Evolutionary conservation across 2,113 vertebrate species (phyloP).

Genomic region (Tragelaphus imberbis): DNA sequence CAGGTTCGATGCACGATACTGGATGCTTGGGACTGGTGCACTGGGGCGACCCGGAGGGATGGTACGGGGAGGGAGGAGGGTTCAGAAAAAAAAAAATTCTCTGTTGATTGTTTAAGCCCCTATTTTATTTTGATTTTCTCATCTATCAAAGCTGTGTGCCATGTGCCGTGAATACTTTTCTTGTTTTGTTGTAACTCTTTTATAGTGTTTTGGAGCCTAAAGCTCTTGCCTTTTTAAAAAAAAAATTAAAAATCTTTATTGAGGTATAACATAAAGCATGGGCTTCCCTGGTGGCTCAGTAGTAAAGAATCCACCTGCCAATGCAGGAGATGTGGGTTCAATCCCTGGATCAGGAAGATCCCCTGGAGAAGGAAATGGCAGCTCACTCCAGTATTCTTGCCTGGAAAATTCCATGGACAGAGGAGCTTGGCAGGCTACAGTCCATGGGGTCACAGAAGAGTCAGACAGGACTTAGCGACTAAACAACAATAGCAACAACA

Average conservation of each 20-base stretch:
- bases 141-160: neutral
- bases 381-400: no score
- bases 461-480: neutral
- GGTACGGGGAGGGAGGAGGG: no score
- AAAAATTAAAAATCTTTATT: neutral
- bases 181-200: neutral
- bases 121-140: neutral
- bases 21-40: no score
- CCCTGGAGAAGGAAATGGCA: neutral
- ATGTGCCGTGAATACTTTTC: neutral
- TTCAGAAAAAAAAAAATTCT: slow-evolving; percentile 17
- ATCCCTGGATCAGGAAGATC: neutral
- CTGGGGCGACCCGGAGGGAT: no score
- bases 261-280: neutral
- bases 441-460: neutral
- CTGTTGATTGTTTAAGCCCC: neutral
- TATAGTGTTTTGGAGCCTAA: neutral
- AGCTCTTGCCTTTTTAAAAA: neutral
- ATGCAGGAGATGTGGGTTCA: neutral
- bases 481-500: neutral
- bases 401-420: no score
- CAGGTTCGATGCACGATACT: no score
- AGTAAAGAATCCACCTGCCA: neutral
- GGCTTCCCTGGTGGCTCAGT: neutral
- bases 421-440: neutral